A percentile compares a stretch with the other conserved stretches of the same genome.
Evolutionary conservation across 2,888 invertebrate genomes (phyloP).

Genomic region (Periphyllus acericola): DNA sequence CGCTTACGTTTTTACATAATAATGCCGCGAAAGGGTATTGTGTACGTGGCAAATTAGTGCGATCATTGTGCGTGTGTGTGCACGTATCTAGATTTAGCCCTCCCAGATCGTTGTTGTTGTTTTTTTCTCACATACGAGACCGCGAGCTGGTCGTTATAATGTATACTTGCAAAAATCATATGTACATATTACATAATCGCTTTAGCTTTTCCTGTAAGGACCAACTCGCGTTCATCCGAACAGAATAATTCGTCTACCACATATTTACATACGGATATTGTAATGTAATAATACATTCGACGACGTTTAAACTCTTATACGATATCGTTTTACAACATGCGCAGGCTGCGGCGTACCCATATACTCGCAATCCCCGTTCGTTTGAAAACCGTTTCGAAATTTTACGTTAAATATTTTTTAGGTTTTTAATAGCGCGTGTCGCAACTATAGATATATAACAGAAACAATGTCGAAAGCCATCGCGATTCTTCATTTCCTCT

Average conservation of each 20-base stretch:
- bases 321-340: background rate
- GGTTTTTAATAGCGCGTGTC: no score
- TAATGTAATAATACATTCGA: background rate
- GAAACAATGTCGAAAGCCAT: no score
- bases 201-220: background rate
- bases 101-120: conserved; percentile 36
- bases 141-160: background rate
- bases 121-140: conserved; percentile 42
- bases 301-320: background rate
- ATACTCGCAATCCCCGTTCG: no score
- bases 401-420: no score
- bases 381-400: no score
- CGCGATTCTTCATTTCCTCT: no score
- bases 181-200: background rate
- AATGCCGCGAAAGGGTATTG: conserved; percentile 35
- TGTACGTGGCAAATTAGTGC: conserved; percentile 48
- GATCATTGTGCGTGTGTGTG: conserved; percentile 42
- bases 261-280: background rate
- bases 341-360: no score
- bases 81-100: conserved; percentile 35
- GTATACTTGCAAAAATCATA: background rate
- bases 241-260: no score
- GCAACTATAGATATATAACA: no score
- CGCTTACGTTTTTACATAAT: conserved; percentile 49
- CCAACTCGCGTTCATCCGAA: no score